Base-by-base conservation (phyloP, 37 sponge, comb jelly and placozoan species). In the Hormiphora californensis region DNA sequence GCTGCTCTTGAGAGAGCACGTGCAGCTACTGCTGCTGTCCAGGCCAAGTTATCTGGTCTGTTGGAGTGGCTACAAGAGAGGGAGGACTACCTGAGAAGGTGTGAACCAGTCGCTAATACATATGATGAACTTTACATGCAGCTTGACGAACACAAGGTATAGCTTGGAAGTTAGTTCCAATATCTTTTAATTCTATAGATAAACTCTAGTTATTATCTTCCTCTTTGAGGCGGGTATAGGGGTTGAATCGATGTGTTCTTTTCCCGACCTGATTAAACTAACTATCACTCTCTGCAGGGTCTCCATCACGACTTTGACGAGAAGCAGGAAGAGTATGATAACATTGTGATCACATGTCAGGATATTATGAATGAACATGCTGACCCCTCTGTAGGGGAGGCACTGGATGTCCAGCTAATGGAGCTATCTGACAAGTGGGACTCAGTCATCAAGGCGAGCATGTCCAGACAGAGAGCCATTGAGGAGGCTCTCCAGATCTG, bases 71-170 rank as follows among this genome's bases (percentile, higher is more conserved):
- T 90, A 17, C 85, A 69, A 27, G 87, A 65, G 21, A 63, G 92
- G 85, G 22, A 39, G 40, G 88, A 88, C 0, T 63, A 88, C 30
- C 89, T 94, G 5, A 85, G 57, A 40, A 30, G 23, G 0, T 85
- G 67, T 46, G 22, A 87, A 25, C 91, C 91, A 21, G 92, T 92
- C 19, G 55, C 67, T n/a, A 89, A 91, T 27, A 92, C 89, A 28
- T 89, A 85, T 36, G 86, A 28, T 21, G 41, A 44, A 21, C 89
- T 94, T 4, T 89, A 91, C 63, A 61, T 89, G 35, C 94, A 94
- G 69, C 92, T 94, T 54, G 89, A 90, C 0, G 91, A 92, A 39
- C 86, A 88, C 54, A 88, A 92, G 91, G 92, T 94, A 32, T 33
- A 41, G 37, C 32, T 25, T 49, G 53, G 53, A 17, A 49, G 53